Base-by-base conservation (phyloP, 2,888 invertebrate genomes). In the Crepidodera aurea region DNA sequence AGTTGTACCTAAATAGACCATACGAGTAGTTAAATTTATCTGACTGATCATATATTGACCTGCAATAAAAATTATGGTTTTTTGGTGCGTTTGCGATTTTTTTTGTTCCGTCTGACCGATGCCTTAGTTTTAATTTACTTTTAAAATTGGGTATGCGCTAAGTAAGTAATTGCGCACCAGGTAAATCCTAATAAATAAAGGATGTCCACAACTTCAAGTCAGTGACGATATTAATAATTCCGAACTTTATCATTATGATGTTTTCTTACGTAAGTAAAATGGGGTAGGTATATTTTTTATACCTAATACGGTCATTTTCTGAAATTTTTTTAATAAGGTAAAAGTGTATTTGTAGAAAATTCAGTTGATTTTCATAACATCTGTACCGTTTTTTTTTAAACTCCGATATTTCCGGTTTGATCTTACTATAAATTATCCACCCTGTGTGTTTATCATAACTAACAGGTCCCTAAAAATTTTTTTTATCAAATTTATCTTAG, bases 131-230 rank as follows among this genome's bases (percentile, higher is more conserved):
- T 67, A 67, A 58, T 65, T 60, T 67, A 64, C 61, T 64, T 60
- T 60, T n/a, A 48, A 48, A 62, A 65, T 71, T 74, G 75, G 78
- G 78, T 78, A 75, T 76, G 83, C 83, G 83, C 81, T 77, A 76
- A 79, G 84, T 85, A 85, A 85, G 84, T 84, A 85, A 79, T 78
- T 82, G 84, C 84, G 84, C 84, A 83, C 84, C 84, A 84, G 84
- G 84, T 84, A 84, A 82, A 81, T 79, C 60, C 48, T 57, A 44
- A 56, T 61, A 27, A 32, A 58, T 64, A 61, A 69, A 62, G 72
- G 72, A 70, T 66, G 66, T 67, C 67, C 67, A 66, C 51, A 51
- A 62, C 61, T 69, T 68, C 68, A 69, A 68, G 74, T 70, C 72
- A 72, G 71, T 72, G 72, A 75, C 71, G 74, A 67, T 73, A 74